These are phyloP conservation scores for Hirundichthys speculiger DNA, from an alignment of 2,113 vertebrate genomes.

Conservation along the genomic window DNA sequence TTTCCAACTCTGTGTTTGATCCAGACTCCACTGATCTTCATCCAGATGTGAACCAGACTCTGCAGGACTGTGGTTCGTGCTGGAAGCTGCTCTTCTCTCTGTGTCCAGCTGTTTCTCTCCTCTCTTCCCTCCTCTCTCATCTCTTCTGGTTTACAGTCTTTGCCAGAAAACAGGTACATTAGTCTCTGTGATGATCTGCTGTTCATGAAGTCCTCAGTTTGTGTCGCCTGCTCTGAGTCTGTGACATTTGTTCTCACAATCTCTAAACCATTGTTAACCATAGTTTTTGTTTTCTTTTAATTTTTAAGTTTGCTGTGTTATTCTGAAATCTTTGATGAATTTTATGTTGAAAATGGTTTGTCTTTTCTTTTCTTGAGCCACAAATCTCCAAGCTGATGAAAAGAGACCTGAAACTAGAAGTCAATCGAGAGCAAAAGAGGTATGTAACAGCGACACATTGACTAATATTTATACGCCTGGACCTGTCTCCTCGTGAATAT, in stretches of 20 bases:
- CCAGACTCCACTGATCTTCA: background rate
- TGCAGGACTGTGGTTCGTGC: background rate
- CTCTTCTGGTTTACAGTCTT: slow-evolving; percentile 1
- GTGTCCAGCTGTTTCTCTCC: background rate
- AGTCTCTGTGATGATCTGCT: too few relatives aligned
- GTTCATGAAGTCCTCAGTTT: too few relatives aligned
- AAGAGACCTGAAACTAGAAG: background rate
- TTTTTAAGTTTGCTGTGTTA: too few relatives aligned
- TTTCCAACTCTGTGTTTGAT: background rate
- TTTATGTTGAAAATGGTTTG: background rate
- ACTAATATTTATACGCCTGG: too few relatives aligned
- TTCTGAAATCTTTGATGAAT: background rate
- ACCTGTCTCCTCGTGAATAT: too few relatives aligned
- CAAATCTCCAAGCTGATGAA: background rate
- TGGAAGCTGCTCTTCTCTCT: slow-evolving; percentile 8
- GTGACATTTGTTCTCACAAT: too few relatives aligned
- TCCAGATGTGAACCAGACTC: background rate
- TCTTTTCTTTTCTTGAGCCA: background rate
- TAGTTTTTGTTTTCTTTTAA: background rate
- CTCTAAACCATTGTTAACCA: too few relatives aligned
- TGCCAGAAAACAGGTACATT: slow-evolving; percentile 12
- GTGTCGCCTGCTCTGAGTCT: too few relatives aligned
- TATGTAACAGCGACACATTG: background rate
- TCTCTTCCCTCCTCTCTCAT: background rate
- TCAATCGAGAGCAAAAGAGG: background rate